Conservation (phyloP, 30 jellyfish, hydroid and myxozoan genomes). For the Catostylus mosaicus region DNA sequence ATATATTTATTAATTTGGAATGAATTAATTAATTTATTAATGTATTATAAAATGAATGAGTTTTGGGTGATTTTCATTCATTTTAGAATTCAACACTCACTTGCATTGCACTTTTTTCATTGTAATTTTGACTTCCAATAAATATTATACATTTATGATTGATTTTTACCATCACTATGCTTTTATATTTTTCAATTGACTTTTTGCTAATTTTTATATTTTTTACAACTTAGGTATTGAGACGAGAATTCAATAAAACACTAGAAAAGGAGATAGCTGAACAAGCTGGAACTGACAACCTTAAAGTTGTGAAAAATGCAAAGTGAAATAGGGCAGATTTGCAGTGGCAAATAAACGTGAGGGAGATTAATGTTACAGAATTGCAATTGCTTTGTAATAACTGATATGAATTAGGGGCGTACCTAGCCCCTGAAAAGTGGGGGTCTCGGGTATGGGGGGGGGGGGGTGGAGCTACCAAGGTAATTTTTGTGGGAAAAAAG, state of each 20-base stretch:
- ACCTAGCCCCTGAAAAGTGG: too few relatives aligned
- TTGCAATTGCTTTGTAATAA: too few relatives aligned
- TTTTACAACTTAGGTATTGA: not conserved
- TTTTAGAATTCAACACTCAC: not conserved
- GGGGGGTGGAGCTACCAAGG: too few relatives aligned
- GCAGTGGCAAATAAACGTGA: not conserved
- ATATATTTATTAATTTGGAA: too few relatives aligned
- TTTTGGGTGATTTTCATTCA: too few relatives aligned
- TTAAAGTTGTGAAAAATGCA: conserved; percentile 37
- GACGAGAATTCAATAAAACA: conserved; percentile 30
- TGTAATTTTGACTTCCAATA: not conserved
- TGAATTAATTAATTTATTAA: too few relatives aligned
- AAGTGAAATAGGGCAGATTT: not conserved
- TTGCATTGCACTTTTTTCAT: not conserved
- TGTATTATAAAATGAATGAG: too few relatives aligned
- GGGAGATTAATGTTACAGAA: too few relatives aligned
- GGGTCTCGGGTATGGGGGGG: too few relatives aligned
- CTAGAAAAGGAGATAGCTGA: conserved; percentile 41
- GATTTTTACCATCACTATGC: not conserved
- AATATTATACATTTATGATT: not conserved
- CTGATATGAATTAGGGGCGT: too few relatives aligned
- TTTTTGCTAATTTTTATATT: not conserved
- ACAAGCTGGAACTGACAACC: conserved; percentile 47
- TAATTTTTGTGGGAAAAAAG: too few relatives aligned
- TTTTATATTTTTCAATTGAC: too few relatives aligned